Evolutionary conservation across 2,797 vertebrate genomes (phyloP), one percentile per base, ranked within the genome.

Genomic region (Gymnothorax javanicus): DNA sequence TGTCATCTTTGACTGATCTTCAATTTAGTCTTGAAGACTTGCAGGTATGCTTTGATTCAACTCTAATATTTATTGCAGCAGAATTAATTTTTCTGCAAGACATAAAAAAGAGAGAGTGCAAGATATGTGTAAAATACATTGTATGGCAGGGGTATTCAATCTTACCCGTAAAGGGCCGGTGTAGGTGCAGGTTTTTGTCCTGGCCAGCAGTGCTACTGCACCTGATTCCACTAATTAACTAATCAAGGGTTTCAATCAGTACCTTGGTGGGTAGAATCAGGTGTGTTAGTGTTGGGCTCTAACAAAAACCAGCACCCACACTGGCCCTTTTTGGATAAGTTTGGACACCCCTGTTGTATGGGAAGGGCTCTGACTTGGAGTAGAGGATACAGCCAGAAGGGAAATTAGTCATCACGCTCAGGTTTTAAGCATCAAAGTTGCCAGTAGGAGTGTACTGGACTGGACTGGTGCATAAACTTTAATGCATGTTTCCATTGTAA

Each of bases 371-470:
- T 81, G 82, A 86, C 33, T 86, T 86, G 62, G 71, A 33, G 64
- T 88, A 90, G 90, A 90, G 88, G 89, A 91, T 81, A 91, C 83
- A 86, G 91, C 87, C 91, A 77, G 86, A 92, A 23, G 87, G 92
- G 89, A 91, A 93, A 92, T 92, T 90, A 87, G 90, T 91, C 91
- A 52, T 91, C 90, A 89, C 93, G 89, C 86, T 88, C 60, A 69
- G 88, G 87, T 87, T 92, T 92, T 93, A 93, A 94, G 94, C 93
- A 93, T 94, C 91, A 91, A 94, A 92, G 88, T 67, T 86, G 83
- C 89, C 5, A 71, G 9, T 4, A 81, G 50, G 59, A 82, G 52
- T 52, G 15, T 52, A 60, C 9, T 23, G 33, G 77, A 77, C 43
- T 9, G 33, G 25, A 27, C 23, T 85, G 57, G 27, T 58, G 67